phyloP scores from a whole-genome alignment of 2,888 invertebrate genomes.

The Xylophagus ater region DNA sequence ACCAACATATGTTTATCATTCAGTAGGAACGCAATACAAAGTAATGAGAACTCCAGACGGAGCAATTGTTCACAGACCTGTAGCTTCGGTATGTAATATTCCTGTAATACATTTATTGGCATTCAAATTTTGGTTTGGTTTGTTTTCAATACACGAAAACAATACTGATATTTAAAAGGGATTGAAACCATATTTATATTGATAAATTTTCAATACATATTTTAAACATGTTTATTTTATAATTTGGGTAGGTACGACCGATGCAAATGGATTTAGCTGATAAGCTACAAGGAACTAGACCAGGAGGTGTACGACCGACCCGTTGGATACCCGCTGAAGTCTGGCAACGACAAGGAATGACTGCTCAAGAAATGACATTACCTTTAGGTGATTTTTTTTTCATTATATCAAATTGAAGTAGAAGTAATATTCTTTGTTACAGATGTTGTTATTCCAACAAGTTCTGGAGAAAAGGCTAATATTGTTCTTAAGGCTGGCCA shows the following conservation, averaged over 20 bases:
- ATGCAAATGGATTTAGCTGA: slow-evolving; percentile 57
- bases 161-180: too few relatives aligned
- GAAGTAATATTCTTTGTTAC: slow-evolving; percentile 13
- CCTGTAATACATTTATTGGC: too few relatives aligned
- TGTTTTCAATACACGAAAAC: too few relatives aligned
- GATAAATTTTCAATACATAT: too few relatives aligned
- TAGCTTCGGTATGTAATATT: slow-evolving; percentile 45
- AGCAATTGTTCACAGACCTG: slow-evolving; percentile 52
- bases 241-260: slow-evolving; percentile 58
- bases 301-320: slow-evolving; percentile 43
- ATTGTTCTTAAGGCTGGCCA: slow-evolving; percentile 89
- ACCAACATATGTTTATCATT: slow-evolving; percentile 40
- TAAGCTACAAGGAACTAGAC: slow-evolving; percentile 30
- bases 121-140: too few relatives aligned
- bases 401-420: background rate
- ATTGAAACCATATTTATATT: too few relatives aligned
- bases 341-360: slow-evolving; percentile 89
- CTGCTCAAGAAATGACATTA: slow-evolving; percentile 87
- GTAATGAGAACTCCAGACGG: slow-evolving; percentile 47
- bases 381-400: slow-evolving; percentile 53
- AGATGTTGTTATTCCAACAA: slow-evolving; percentile 88
- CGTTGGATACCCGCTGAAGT: slow-evolving; percentile 83
- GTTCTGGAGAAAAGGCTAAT: slow-evolving; percentile 78
- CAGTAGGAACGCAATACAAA: slow-evolving; percentile 45
- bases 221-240: too few relatives aligned